phyloP scores from a whole-genome alignment of 2,888 invertebrate species.

The Eupelmus urozonus region DNA sequence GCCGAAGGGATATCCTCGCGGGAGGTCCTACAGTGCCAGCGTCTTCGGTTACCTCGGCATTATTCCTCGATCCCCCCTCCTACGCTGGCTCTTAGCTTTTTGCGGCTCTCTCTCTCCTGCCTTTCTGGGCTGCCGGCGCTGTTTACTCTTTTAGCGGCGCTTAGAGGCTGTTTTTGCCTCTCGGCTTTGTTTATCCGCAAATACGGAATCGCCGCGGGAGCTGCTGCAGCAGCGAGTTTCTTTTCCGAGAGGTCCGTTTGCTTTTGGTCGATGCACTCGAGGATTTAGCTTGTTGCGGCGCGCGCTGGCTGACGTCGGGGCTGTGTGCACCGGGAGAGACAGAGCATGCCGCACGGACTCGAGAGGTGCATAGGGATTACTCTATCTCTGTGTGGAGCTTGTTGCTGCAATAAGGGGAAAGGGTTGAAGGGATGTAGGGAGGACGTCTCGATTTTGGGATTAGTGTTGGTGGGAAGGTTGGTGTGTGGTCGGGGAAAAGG shows the following conservation, averaged over 20 bases:
- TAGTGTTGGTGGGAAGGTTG: too few relatives aligned
- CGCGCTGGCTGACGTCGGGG: neutral
- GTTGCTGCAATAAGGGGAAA: too few relatives aligned
- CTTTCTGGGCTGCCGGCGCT: conserved; percentile 30
- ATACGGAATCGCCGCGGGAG: conserved; percentile 45
- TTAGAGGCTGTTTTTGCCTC: conserved; percentile 53
- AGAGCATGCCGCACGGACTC: too few relatives aligned
- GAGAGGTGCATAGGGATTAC: too few relatives aligned
- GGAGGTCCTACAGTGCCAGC: conserved; percentile 48
- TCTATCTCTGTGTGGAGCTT: too few relatives aligned
- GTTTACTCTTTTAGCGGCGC: conserved; percentile 59
- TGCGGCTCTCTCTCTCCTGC: conserved; percentile 11
- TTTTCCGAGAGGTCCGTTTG: conserved; percentile 9
- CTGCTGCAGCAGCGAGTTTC: neutral
- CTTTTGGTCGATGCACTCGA: conserved; percentile 43
- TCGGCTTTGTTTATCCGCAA: conserved; percentile 58
- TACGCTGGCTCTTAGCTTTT: conserved; percentile 41
- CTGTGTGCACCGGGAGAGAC: too few relatives aligned
- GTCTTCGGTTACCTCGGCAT: conserved; percentile 63
- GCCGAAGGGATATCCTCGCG: conserved; percentile 61
- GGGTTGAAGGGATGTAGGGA: too few relatives aligned
- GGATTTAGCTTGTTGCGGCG: conserved; percentile 19
- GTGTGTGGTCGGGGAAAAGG: too few relatives aligned
- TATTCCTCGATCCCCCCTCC: conserved; percentile 49
- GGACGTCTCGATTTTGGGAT: too few relatives aligned